A percentile compares a stretch with the other conserved stretches of the same genome.
phyloP scores from a whole-genome alignment of 2,113 vertebrate genomes.

The Myotis davidii region DNA sequence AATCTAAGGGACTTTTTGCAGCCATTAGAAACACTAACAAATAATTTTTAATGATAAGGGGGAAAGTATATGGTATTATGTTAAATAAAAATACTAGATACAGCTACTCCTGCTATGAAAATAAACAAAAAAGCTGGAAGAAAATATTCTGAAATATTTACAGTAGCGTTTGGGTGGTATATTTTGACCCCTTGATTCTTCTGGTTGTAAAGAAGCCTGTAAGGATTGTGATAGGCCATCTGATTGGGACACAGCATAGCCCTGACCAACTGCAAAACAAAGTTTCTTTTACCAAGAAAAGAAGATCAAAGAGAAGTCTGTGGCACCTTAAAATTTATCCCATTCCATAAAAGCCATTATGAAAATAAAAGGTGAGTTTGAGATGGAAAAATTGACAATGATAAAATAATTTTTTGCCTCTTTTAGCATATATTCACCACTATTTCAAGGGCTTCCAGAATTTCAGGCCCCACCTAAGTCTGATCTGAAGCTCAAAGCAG shows the following conservation, averaged over 20 bases:
- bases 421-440: background rate
- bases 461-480: background rate
- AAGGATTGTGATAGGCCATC: background rate
- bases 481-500: background rate
- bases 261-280: background rate
- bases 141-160: background rate
- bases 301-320: background rate
- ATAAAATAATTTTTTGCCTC: background rate
- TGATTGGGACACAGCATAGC: background rate
- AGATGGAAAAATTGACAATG: background rate
- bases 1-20: background rate
- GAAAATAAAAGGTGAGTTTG: background rate
- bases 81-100: background rate
- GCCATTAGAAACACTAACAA: background rate
- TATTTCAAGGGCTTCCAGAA: background rate
- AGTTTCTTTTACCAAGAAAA: background rate
- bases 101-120: background rate
- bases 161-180: background rate
- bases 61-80: background rate
- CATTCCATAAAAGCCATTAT: background rate
- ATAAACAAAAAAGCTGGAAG: background rate
- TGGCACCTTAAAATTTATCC: background rate
- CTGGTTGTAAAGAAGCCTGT: background rate
- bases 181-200: background rate
- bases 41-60: conserved; percentile 8